Conservation (phyloP, 2,888 invertebrate genomes). For the Lepidocyrtoides sp. region DNA sequence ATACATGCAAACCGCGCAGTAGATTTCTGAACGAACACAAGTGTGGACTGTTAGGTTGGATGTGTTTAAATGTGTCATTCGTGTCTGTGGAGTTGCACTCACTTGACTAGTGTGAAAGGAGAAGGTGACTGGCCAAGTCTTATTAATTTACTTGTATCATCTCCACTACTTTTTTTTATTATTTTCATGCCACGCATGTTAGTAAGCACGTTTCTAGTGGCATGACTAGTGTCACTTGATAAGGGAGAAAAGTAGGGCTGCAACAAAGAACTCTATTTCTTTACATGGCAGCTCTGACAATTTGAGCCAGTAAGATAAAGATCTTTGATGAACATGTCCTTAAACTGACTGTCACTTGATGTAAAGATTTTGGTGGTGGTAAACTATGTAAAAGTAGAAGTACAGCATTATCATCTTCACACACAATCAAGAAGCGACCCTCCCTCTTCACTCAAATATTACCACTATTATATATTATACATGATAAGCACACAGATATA, state of each 20-base stretch:
- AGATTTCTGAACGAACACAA: too few relatives aligned
- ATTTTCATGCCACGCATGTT: slow-evolving; percentile 48
- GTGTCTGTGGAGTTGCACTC: slow-evolving; percentile 1
- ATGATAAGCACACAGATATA: neutral
- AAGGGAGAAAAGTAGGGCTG: slow-evolving; percentile 49
- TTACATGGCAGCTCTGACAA: slow-evolving; percentile 72
- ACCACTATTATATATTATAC: neutral
- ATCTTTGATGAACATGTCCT: slow-evolving; percentile 77
- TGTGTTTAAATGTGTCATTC: neutral
- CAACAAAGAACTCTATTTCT: slow-evolving; percentile 67
- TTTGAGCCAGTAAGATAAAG: slow-evolving; percentile 66
- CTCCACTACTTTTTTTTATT: slow-evolving; percentile 44
- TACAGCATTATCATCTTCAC: slow-evolving; percentile 36
- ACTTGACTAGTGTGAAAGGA: slow-evolving; percentile 28
- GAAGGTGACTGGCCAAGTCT: slow-evolving; percentile 67
- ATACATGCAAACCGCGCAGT: neutral
- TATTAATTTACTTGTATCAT: slow-evolving; percentile 72
- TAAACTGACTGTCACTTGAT: slow-evolving; percentile 70
- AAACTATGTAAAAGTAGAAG: neutral
- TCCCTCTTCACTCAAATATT: slow-evolving; percentile 19
- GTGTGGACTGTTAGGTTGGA: neutral
- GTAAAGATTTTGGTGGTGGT: slow-evolving; percentile 32
- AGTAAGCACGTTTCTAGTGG: slow-evolving; percentile 6
- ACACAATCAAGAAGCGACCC: slow-evolving; percentile 40
- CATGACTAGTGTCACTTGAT: slow-evolving; percentile 66